Conservation (phyloP, 2,113 vertebrate species). For the Bubo blakistoni region DNA sequence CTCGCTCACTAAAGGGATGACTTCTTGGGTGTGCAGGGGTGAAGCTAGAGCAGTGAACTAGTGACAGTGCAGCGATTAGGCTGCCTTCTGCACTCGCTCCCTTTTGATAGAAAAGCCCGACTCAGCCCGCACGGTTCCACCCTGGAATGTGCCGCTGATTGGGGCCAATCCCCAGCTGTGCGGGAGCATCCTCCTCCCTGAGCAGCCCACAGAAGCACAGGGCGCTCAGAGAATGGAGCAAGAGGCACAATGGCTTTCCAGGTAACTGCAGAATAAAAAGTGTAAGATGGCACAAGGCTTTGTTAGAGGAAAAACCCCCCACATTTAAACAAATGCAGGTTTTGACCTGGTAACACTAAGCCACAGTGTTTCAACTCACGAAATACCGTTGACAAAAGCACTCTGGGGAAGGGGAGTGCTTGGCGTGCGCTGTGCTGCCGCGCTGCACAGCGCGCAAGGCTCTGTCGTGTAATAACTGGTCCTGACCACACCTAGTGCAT, state of each 20-base stretch:
- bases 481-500: slow-evolving; percentile 86
- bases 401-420: neutral
- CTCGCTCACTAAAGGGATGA: neutral
- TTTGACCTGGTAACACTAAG: neutral
- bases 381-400: neutral
- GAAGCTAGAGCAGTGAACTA: neutral
- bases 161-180: neutral
- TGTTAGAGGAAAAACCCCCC: neutral
- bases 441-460: slow-evolving; percentile 10
- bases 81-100: neutral
- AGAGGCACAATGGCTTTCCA: neutral
- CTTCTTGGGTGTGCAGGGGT: neutral
- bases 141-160: neutral
- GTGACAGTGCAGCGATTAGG: accelerated
- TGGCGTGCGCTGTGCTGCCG: neutral
- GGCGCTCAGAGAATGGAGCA: neutral
- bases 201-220: neutral
- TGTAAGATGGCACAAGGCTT: neutral
- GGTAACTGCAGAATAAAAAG: neutral
- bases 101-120: neutral
- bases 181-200: neutral
- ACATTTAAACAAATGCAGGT: neutral
- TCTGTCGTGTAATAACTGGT: slow-evolving; percentile 50
- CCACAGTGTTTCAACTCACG: neutral
- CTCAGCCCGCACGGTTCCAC: neutral